Evolutionary conservation across 2,113 vertebrate genomes (phyloP).

Genomic region (Abramis brama): DNA sequence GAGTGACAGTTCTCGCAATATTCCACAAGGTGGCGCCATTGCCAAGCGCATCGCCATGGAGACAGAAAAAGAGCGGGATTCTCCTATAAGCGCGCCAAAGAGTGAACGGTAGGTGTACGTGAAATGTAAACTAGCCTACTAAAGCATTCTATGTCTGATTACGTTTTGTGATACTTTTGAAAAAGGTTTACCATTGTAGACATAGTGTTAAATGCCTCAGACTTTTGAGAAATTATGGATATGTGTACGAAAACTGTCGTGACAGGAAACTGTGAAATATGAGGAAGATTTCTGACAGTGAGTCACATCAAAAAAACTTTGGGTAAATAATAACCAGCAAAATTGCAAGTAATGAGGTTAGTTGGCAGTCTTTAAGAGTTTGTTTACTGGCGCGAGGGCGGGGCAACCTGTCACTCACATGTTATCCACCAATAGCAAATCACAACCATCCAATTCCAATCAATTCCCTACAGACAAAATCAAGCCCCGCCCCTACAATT

Average conservation of each 20-base stretch:
- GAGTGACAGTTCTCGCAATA: neutral
- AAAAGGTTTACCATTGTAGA: neutral
- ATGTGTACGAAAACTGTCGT: neutral
- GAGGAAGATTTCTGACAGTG: neutral
- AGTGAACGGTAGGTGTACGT: neutral
- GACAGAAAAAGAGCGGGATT: neutral
- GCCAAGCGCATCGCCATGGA: neutral
- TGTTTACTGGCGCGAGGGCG: too few species aligned
- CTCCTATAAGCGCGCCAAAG: neutral
- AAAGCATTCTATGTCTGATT: neutral
- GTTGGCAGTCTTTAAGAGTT: neutral
- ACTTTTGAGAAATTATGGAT: neutral
- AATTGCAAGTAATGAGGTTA: neutral
- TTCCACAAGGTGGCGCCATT: neutral
- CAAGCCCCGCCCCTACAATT: too few species aligned
- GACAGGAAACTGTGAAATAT: neutral
- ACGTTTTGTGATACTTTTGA: neutral
- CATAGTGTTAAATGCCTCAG: neutral
- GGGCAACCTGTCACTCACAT: too few species aligned
- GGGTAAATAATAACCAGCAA: neutral
- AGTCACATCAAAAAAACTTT: neutral
- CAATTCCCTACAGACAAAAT: too few species aligned
- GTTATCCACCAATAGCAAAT: too few species aligned
- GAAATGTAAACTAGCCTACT: neutral
- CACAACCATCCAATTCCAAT: too few species aligned